Evolutionary conservation across 2,113 vertebrate species (phyloP).

Genomic region (Nycticorax nycticorax): DNA sequence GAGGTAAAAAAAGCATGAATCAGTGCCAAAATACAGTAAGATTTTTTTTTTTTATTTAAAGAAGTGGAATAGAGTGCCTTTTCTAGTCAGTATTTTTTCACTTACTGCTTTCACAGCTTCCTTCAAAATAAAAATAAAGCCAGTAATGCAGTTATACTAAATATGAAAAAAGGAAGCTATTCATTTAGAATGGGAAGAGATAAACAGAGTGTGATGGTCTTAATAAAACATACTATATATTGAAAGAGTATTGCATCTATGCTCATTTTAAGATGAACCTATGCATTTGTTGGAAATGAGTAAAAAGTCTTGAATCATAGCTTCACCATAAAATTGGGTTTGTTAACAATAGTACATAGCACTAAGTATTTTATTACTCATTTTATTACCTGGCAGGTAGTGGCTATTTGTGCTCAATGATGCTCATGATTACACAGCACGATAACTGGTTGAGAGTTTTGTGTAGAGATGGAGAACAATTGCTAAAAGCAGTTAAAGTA

Average conservation of each 20-base stretch:
- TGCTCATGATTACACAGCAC: neutral
- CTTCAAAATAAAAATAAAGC: neutral
- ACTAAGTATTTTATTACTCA: neutral
- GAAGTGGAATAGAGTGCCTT: neutral
- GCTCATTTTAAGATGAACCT: neutral
- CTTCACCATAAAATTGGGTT: neutral
- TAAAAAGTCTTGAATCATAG: neutral
- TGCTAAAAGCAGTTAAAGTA: neutral
- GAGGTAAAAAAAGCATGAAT: neutral
- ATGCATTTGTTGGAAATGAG: neutral
- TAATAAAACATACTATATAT: neutral
- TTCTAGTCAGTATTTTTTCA: neutral
- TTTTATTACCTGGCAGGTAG: neutral
- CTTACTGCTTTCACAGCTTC: neutral
- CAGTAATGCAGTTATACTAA: neutral
- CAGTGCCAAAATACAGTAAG: neutral
- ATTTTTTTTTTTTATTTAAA: neutral
- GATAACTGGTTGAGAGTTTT: neutral
- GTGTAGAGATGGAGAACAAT: neutral
- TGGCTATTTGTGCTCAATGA: neutral
- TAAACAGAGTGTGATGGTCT: neutral
- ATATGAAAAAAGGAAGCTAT: neutral
- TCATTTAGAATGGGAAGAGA: neutral
- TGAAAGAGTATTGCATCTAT: neutral
- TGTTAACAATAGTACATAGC: neutral